Evolutionary conservation across 2,888 invertebrate species (phyloP).

Genomic region (Pandemis heparana): DNA sequence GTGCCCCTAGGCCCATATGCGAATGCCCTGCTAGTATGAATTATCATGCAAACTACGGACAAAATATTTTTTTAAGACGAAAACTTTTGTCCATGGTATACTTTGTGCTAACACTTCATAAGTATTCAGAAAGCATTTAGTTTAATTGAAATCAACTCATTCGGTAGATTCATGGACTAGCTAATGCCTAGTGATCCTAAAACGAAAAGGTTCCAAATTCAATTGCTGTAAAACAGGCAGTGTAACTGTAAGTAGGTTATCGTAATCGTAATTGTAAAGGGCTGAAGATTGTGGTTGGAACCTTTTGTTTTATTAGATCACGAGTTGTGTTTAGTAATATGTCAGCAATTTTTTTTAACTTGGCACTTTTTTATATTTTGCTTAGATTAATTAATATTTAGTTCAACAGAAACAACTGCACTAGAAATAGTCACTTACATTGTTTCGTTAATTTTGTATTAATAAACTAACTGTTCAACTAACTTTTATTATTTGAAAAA

Average conservation of each 20-base stretch:
- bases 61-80: not conserved
- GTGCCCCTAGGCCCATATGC: not conserved
- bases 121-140: conserved; percentile 3
- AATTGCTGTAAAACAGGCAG: not conserved
- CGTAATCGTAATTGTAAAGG: too few relatives aligned
- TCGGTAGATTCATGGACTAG: conserved; percentile 21
- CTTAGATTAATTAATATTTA: too few relatives aligned
- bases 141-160: not conserved
- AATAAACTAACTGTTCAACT: too few relatives aligned
- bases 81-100: conserved; percentile 10
- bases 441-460: too few relatives aligned
- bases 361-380: not conserved
- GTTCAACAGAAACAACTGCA: too few relatives aligned
- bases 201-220: not conserved
- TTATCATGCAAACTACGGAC: not conserved
- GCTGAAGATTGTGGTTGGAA: not conserved
- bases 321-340: conserved; percentile 13
- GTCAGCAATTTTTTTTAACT: conserved; percentile 13
- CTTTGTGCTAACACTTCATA: conserved; percentile 36
- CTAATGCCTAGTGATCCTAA: conserved; percentile 10
- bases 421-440: too few relatives aligned
- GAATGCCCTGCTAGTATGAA: not conserved
- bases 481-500: too few relatives aligned
- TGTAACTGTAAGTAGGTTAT: too few relatives aligned
- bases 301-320: not conserved